A percentile compares a stretch with the other conserved stretches of the same genome.
Evolutionary conservation across 2,797 vertebrate species (phyloP).

Genomic region (Enteromius mattozi): DNA sequence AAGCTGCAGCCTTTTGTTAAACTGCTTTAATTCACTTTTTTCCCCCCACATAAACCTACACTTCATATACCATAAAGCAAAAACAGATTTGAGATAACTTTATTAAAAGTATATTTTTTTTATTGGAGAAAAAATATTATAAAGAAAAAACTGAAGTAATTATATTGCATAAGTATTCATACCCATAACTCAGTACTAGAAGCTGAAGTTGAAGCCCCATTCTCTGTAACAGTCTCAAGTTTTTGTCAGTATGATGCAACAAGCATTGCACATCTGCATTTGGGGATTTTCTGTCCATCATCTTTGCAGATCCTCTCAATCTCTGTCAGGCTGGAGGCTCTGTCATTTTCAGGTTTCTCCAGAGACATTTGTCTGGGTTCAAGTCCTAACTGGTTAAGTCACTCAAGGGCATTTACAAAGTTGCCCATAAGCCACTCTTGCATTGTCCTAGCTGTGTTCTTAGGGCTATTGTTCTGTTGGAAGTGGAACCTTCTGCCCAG

Average conservation of each 20-base stretch:
- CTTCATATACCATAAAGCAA: neutral
- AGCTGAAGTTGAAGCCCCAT: neutral
- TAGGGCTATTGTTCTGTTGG: neutral
- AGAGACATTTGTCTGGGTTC: neutral
- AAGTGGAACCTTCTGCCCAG: neutral
- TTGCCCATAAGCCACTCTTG: neutral
- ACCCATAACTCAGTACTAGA: neutral
- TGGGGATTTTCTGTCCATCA: neutral
- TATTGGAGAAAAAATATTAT: neutral
- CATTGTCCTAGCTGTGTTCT: neutral
- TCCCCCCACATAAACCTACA: neutral
- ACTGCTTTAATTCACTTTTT: neutral
- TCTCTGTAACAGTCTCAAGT: neutral
- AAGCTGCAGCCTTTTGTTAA: neutral
- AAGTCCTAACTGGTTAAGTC: neutral
- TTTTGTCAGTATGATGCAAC: neutral
- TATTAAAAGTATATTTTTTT: neutral
- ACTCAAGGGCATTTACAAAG: conserved; percentile 2
- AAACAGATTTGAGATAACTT: neutral
- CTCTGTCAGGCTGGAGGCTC: neutral
- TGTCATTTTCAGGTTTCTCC: neutral
- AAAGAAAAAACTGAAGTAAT: neutral
- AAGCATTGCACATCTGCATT: neutral
- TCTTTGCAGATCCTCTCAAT: neutral
- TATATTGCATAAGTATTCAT: neutral